Base-by-base conservation (phyloP, 2,888 invertebrate genomes). In the Syrphus vitripennis region DNA sequence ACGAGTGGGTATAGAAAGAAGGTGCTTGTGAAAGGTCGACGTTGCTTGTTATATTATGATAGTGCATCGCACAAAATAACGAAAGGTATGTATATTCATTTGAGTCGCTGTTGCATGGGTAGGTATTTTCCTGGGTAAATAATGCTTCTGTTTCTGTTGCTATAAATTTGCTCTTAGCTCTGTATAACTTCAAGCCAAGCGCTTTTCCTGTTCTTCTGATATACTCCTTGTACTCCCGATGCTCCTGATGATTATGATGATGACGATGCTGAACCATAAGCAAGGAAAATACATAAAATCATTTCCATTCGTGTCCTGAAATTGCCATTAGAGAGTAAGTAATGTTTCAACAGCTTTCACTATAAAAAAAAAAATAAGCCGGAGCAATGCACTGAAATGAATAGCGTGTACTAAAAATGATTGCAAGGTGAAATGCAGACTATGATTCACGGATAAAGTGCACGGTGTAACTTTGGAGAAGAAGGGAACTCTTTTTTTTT, bases 371-470 rank as follows among this genome's bases (percentile, higher is more conserved):
- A 37, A 81, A 74, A 81, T 69, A 14, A 61, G 69, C 59, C 57
- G 50, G 80, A 72, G 86, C 86, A 82, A 74, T 86, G 86, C 77
- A 81, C 86, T 86, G 65, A 77, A 78, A 86, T 81, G 81, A 86
- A 81, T 86, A 48, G 74, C n/a, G 69, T n/a, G n/a, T 70, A 78
- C 81, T 86, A 70, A 70, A 74, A 86, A 77, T 65, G 69, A 86
- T 78, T 81, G 81, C 81, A 67, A 77, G 72, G 72, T 81, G 55
- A 81, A 86, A 81, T 77, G 50, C 72, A 74, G 72, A 69, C 29
- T 31, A 31, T 48, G 45, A 48, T 16, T 45, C 21, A 67, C 24
- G 34, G 50, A 67, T 67, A 67, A 50, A 50, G 50, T 50, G 34
- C 31, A 34, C 1, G 14, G 9, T 42, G 9, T 63, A 42, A 40